Evolutionary conservation across 2,797 vertebrate genomes (phyloP), one percentile per base, ranked within the genome.

Genomic region (Syngnathus rostellatus): DNA sequence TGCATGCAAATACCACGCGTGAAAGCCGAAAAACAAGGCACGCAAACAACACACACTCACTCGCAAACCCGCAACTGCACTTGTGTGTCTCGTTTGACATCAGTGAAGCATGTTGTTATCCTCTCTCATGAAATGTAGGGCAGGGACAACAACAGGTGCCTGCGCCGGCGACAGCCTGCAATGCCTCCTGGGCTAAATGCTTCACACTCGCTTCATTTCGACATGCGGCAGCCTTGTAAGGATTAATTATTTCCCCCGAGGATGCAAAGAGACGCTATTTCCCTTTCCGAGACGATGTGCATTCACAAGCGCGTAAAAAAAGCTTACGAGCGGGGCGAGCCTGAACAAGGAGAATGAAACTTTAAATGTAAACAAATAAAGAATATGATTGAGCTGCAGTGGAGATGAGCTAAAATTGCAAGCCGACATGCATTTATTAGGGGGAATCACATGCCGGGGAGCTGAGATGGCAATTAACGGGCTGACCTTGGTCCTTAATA

Each of bases 241-340:
- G 87, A 89, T 91, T 91, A 90, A 92, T 91, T 91, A 91, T 91
- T 90, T 88, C 90, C 90, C 89, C 80, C 65, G 89, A 80, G 86
- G 87, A 86, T 80, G 77, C 80, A 83, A 80, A 80, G 84, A 85
- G 84, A 84, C 86, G 80, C 74, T 81, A 83, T 82, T 86, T 82
- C 75, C 75, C 77, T 83, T 81, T 79, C 80, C 80, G 74, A 81
- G 82, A 79, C 77, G 78, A 61, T 73, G 77, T 71, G 78, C 81
- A 71, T 79, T 81, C 84, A 69, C 74, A 70, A 73, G 79, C 76
- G 80, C 79, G 77, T 83, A 83, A 85, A 85, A 83, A 83, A 72
- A 78, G 78, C 77, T 71, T 75, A 82, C 70, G 72, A 83, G 77
- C 63, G 67, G 73, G 68, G 72, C 73, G 83, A 77, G 75, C 76